These are phyloP conservation scores for Xestia rhomboidea DNA, from an alignment of 2,888 invertebrate species.

Conservation along the genomic window DNA sequence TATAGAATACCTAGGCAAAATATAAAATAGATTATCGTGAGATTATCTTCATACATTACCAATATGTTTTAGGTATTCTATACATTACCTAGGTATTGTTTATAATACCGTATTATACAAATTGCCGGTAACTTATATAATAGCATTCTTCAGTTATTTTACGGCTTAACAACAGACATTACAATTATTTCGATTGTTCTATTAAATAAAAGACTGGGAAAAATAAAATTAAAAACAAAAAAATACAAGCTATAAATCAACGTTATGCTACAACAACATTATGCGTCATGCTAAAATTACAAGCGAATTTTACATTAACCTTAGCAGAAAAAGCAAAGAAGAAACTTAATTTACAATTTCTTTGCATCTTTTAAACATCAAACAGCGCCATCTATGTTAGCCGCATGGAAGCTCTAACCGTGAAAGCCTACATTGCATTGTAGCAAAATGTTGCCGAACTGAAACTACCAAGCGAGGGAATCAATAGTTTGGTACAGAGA, in stretches of 20 bases:
- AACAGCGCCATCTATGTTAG: constrained; percentile 57
- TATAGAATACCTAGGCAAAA: no score
- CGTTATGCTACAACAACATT: neutral
- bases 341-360: neutral
- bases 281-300: neutral
- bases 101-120: no score
- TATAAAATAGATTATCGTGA: no score
- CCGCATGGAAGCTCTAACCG: constrained; percentile 27
- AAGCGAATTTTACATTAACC: neutral
- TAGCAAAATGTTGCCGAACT: constrained; percentile 63
- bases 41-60: no score
- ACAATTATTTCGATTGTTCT: constrained; percentile 13
- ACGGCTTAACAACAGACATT: no score
- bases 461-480: constrained; percentile 22
- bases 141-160: neutral
- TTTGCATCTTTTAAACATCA: neutral
- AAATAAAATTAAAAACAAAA: neutral
- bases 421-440: constrained; percentile 69
- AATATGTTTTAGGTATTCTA: no score
- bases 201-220: neutral
- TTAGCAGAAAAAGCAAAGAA: neutral
- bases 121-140: no score
- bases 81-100: no score
- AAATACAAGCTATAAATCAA: neutral
- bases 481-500: constrained; percentile 44